Evolutionary conservation across 2,888 invertebrate species (phyloP).

Genomic region (Augiades crinisus): DNA sequence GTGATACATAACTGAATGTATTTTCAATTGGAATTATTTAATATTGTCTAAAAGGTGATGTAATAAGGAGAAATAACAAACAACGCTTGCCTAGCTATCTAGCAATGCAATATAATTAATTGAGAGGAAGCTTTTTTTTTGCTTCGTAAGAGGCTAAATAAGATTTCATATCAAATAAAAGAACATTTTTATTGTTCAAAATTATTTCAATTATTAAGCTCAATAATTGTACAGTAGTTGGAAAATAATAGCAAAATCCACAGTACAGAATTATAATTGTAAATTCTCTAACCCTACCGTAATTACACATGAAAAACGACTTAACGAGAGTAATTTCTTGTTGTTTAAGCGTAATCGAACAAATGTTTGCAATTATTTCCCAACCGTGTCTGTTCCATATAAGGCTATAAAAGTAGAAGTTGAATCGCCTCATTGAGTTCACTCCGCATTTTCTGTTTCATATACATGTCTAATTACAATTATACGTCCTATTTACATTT

Average conservation of each 20-base stretch:
- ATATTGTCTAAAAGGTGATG: too few relatives aligned
- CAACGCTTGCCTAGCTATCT: too few relatives aligned
- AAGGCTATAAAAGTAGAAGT: slow-evolving; percentile 19
- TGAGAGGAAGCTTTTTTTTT: too few relatives aligned
- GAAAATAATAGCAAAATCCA: slow-evolving; percentile 1
- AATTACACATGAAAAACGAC: slow-evolving; percentile 14
- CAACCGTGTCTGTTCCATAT: slow-evolving; percentile 3
- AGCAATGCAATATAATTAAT: too few relatives aligned
- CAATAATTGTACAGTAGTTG: slow-evolving; percentile 1
- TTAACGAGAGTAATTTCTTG: slow-evolving; percentile 21
- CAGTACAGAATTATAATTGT: slow-evolving; percentile 9
- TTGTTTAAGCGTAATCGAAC: slow-evolving; percentile 20
- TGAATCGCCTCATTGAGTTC: slow-evolving; percentile 18
- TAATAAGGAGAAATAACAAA: too few relatives aligned
- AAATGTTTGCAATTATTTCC: slow-evolving; percentile 20
- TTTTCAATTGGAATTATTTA: too few relatives aligned
- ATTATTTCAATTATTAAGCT: too few relatives aligned
- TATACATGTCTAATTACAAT: slow-evolving; percentile 20
- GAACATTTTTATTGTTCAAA: too few relatives aligned
- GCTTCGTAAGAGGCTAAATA: too few relatives aligned
- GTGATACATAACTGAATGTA: too few relatives aligned
- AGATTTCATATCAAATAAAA: too few relatives aligned
- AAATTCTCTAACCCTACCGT: slow-evolving; percentile 8
- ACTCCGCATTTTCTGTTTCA: slow-evolving; percentile 13
- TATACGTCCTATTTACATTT: neutral